phyloP scores from a whole-genome alignment of 92 coral and sea anemone species.

The Zoanthus gigantus region DNA sequence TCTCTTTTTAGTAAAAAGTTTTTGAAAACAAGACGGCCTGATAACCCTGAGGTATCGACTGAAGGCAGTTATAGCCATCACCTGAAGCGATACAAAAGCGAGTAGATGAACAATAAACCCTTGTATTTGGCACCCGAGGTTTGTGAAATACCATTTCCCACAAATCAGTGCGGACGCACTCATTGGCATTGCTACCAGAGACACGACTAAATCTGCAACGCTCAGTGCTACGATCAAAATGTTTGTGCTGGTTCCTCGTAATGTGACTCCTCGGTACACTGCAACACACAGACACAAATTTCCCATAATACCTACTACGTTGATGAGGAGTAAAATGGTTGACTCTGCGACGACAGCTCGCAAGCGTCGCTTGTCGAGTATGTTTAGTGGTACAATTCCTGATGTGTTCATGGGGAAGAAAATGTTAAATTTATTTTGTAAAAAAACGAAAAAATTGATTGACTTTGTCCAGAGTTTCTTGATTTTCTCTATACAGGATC shows the following conservation, averaged over 20 bases:
- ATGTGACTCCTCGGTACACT: constrained; percentile 53
- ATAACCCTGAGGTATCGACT: constrained; percentile 77
- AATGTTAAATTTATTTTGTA: background rate
- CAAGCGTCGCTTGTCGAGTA: constrained; percentile 44
- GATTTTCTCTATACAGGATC: background rate
- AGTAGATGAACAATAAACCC: constrained; percentile 77
- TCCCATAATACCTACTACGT: constrained; percentile 67
- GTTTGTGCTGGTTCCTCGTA: constrained; percentile 73
- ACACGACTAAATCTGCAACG: constrained; percentile 71
- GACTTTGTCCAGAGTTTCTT: background rate
- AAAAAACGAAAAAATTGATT: background rate
- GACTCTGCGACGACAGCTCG: constrained; percentile 53
- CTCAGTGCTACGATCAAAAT: constrained; percentile 72
- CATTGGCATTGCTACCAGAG: constrained; percentile 77
- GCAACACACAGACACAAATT: constrained; percentile 71
- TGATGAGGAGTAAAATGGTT: constrained; percentile 62
- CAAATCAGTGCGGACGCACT: constrained; percentile 64
- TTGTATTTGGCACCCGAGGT: constrained; percentile 67
- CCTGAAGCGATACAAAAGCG: constrained; percentile 79
- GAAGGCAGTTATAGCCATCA: constrained; percentile 85
- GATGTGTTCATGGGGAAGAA: constrained; percentile 6
- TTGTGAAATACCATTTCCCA: constrained; percentile 70
- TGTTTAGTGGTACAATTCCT: background rate
- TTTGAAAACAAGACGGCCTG: constrained; percentile 65
- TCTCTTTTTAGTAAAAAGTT: constrained; percentile 62